Conservation (phyloP, 2,888 invertebrate genomes). For the Drosophila subquinaria region DNA sequence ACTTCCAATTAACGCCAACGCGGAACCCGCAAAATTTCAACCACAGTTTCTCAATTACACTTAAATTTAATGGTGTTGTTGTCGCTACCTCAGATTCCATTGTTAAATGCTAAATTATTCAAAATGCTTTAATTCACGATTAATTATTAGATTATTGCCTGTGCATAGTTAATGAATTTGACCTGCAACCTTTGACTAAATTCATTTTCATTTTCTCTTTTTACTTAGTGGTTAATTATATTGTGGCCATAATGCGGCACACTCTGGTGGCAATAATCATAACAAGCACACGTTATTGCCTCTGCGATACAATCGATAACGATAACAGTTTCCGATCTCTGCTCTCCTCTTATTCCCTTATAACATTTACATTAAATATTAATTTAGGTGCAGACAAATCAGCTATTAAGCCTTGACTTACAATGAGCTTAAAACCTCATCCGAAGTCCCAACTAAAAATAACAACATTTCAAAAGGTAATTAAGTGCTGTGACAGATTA, state of each 20-base stretch:
- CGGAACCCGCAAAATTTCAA: constrained; percentile 34
- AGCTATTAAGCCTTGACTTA: constrained; percentile 46
- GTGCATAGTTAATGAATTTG: constrained; percentile 25
- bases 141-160: constrained; percentile 39
- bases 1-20: constrained; percentile 53
- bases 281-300: not conserved
- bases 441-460: not conserved
- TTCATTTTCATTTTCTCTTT: not conserved
- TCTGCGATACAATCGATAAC: constrained; percentile 12
- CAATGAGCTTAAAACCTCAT: constrained; percentile 1
- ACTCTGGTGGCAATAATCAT: constrained; percentile 8
- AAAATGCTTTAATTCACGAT: constrained; percentile 41
- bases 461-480: constrained; percentile 35
- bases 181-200: constrained; percentile 9
- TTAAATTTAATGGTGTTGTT: constrained; percentile 16
- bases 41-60: constrained; percentile 57
- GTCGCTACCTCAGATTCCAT: constrained; percentile 7
- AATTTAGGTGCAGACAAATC: constrained; percentile 43
- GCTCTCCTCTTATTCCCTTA: not conserved
- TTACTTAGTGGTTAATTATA: constrained; percentile 1
- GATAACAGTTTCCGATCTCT: not conserved
- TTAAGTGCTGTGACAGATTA: constrained; percentile 35
- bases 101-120: constrained; percentile 37
- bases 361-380: constrained; percentile 39
- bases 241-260: not conserved